Evolutionary conservation across 1,140 invertebrate species (phyloP), one percentile per base, ranked within the genome.

Genomic region (Bactericera cockerelli): DNA sequence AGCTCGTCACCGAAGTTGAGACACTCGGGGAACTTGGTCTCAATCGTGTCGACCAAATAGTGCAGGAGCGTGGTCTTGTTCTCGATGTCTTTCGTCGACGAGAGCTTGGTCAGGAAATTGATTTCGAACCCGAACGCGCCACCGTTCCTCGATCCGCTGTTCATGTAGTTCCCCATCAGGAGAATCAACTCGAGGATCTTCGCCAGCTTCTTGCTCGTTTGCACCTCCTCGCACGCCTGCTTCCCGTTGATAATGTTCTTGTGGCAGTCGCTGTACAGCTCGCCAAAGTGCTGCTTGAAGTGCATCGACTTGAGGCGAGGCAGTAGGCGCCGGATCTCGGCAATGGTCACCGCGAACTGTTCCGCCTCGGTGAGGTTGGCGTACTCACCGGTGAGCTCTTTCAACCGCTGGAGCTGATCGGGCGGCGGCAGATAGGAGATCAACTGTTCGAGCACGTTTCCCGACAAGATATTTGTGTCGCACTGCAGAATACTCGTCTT

Each of bases 81-180:
- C 66, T 98, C 89, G 10, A 84, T 74, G 69, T 96, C 89, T 76
- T 98, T 98, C 2, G 94, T 98, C 59, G 86, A 84, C n/a, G 83
- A 83, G 62, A 97, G 74, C 84, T 98, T 98, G 0, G 92, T 87
- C 1, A 99, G 76, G 70, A 91, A 98, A 69, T 83, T 93, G 59
- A 98, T 94, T 72, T 99, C 93, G 73, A 98, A 99, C 3, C 91
- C 96, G 67, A 92, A 86, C 1, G 93, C 91, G 65, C 91, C 86
- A 8, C 84, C 93, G 69, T 96, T 96, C 64, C 84, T 86, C 0
- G 91, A 93, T 0, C 93, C 93, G 2, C 89, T 82, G 70, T 97
- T 97, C 84, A 98, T 89, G 65, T 89, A 93, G 74, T 97, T 98
- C 16, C 93, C 93, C 25, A 97, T 74, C 10, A 96, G 70, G 0